A percentile compares a stretch with the other conserved stretches of the same genome.
phyloP scores from a whole-genome alignment of 1,140 invertebrate genomes.

The Diplogasteroides magnus region DNA sequence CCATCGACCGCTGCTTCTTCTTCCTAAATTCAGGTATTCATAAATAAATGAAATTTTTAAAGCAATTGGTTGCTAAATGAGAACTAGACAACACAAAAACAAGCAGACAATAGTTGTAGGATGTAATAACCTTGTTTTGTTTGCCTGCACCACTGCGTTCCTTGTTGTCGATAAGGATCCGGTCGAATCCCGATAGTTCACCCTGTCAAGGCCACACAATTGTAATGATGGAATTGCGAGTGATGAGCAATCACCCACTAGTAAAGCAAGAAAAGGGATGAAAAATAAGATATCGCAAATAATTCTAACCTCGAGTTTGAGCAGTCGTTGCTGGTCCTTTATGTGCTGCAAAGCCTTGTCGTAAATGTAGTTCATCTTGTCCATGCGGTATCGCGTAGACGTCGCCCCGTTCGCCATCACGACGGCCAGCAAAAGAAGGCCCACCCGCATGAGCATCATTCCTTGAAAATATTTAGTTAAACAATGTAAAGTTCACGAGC shows the following conservation, averaged over 20 bases:
- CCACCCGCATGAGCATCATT: no score
- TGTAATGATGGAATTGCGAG: no score
- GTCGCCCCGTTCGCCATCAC: background rate
- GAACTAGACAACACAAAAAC: background rate
- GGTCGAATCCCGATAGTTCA: background rate
- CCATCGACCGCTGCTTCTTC: background rate
- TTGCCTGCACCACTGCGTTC: background rate
- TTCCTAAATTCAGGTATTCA: no score
- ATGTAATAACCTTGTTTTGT: background rate
- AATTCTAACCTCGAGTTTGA: background rate
- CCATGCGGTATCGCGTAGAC: background rate
- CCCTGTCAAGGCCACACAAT: no score
- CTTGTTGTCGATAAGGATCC: background rate
- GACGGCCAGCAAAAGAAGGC: background rate
- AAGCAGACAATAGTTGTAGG: background rate
- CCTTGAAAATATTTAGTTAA: no score
- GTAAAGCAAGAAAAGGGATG: background rate
- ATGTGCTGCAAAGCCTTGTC: conserved; percentile 8
- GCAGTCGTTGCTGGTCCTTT: conserved; percentile 1
- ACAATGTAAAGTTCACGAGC: no score
- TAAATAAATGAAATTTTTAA: no score
- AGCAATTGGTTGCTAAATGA: no score
- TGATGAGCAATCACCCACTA: background rate
- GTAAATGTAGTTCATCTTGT: conserved; percentile 18
- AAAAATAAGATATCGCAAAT: background rate